Base-by-base conservation (phyloP, 2,797 vertebrate species). In the Bucorvus abyssinicus region DNA sequence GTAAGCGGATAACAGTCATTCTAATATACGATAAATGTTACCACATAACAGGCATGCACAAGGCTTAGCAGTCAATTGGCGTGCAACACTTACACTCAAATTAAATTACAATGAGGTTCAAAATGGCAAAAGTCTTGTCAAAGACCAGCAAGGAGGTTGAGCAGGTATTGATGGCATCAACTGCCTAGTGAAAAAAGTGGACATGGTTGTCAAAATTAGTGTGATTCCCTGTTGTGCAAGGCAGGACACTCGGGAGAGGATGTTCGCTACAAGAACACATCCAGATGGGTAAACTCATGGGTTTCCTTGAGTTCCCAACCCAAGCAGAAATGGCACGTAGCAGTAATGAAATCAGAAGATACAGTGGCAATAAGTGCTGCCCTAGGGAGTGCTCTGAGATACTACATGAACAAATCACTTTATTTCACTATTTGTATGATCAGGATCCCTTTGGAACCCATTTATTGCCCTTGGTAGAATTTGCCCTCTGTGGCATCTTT, bases 201-300 rank as follows among this genome's bases (percentile, higher is more conserved):
- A 26, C 40, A 13, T 0, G 1, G 29, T 3, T 71, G 32, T 42
- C n/a, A 45, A 21, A 6, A 10, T 23, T 14, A 24, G 5, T 29
- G 23, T n/a, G 44, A 76, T 57, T 83, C 17, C 56, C 14, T 52
- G 44, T 47, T 61, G 19, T 14, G 22, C 1, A 1, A 27, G 75
- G 30, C 12, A 50, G 42, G 47, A 45, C 2, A n/a, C 8, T 9
- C 50, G 45, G 16, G 42, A 82, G 11, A 40, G 12, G 55, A 52
- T 14, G 42, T 26, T 83, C 38, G 38, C 13, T 49, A 52, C 70
- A 36, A 56, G 5, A 36, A 17, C 27, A 44, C 4, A 30, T 32
- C 74, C 42, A 63, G 49, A 15, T 21, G 30, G 12, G 14, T 74
- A 77, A 76, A 63, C 47, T 68, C 14, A 9, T 1, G 0, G 47